A percentile compares a stretch with the other conserved stretches of the same genome.
Evolutionary conservation across 2,888 invertebrate genomes (phyloP).

Genomic region (Caenorhabditis sp.): DNA sequence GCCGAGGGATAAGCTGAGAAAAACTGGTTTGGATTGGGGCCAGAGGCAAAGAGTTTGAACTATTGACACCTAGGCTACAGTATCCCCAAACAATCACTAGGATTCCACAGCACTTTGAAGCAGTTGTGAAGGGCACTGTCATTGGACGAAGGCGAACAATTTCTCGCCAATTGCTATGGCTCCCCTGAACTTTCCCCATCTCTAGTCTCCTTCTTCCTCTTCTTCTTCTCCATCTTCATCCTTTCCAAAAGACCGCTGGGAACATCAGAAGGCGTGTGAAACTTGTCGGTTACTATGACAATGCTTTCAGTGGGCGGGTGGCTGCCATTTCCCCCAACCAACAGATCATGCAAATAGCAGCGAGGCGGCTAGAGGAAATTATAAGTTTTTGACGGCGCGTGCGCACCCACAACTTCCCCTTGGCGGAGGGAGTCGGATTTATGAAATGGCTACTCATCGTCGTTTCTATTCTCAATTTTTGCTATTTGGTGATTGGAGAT

Average conservation of each 20-base stretch:
- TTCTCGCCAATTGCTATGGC: no score
- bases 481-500: conserved; percentile 16
- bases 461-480: conserved; percentile 10
- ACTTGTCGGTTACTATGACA: conserved; percentile 47
- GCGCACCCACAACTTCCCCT: conserved; percentile 1
- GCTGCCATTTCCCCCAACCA: background rate
- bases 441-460: conserved; percentile 47
- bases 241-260: conserved; percentile 6
- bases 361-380: background rate
- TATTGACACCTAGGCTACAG: background rate
- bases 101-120: no score
- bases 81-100: no score
- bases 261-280: conserved; percentile 18
- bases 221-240: background rate
- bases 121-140: no score
- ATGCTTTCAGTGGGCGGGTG: conserved; percentile 32
- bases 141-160: no score
- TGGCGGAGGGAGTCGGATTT: background rate
- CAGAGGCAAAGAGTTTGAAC: background rate
- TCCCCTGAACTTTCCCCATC: no score
- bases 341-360: conserved; percentile 8
- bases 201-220: background rate
- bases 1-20: background rate
- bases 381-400: conserved; percentile 30
- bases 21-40: conserved; percentile 24